Conservation (phyloP, 2,113 vertebrate genomes). For the Tauraco erythrolophus region DNA sequence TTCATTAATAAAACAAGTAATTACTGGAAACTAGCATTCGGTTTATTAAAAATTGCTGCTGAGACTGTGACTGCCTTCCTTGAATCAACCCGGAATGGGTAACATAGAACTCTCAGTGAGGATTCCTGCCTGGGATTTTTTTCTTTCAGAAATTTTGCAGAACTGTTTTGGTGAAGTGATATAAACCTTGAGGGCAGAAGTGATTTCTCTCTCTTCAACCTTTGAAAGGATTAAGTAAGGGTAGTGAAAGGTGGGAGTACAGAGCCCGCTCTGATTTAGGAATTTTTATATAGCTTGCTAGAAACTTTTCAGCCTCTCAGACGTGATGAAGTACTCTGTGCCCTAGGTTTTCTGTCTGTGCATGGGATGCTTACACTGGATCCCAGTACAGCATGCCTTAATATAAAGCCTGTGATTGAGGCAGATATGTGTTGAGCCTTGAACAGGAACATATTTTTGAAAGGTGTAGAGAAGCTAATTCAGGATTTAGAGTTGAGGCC, state of each 20-base stretch:
- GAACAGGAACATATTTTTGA: background rate
- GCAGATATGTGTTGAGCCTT: background rate
- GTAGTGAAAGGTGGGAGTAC: background rate
- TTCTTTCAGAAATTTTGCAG: background rate
- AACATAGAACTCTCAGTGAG: background rate
- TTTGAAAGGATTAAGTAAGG: background rate
- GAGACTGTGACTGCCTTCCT: background rate
- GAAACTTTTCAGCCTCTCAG: background rate
- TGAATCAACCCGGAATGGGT: background rate
- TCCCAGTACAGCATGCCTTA: background rate
- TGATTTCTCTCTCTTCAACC: background rate
- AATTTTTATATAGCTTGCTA: background rate
- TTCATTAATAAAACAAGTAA: background rate
- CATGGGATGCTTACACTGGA: background rate
- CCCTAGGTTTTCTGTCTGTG: background rate
- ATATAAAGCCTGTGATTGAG: background rate
- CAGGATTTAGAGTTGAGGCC: background rate
- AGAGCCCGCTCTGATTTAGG: background rate
- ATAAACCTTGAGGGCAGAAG: conserved; percentile 11
- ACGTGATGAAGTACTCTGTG: background rate
- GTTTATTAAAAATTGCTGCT: background rate
- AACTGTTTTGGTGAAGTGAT: background rate
- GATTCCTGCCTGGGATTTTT: background rate
- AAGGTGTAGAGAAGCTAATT: background rate
- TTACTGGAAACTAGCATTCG: background rate